Conservation (phyloP, 1,140 invertebrate species). For the Drosophila parabipectinata region DNA sequence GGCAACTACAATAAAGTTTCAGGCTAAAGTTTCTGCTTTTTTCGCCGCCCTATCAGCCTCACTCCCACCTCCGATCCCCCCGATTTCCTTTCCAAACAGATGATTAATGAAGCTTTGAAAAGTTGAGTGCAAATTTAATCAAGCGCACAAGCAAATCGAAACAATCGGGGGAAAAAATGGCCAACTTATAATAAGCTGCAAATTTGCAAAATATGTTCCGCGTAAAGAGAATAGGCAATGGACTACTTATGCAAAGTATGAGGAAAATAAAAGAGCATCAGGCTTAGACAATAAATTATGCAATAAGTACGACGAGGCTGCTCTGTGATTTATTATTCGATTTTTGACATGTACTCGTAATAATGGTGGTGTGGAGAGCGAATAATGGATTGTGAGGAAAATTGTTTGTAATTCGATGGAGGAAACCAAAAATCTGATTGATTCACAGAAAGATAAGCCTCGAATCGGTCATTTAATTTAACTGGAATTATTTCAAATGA, state of each 20-base stretch:
- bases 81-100: conserved; percentile 36
- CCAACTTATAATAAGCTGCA: conserved; percentile 75
- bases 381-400: conserved; percentile 56
- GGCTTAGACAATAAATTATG: conserved; percentile 77
- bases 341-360: conserved; percentile 67
- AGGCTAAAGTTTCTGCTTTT: conserved; percentile 41
- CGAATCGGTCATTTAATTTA: neutral
- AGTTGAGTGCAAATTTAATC: conserved; percentile 78
- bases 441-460: neutral
- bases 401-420: neutral
- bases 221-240: conserved; percentile 24
- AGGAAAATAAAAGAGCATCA: conserved; percentile 38
- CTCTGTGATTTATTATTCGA: conserved; percentile 72
- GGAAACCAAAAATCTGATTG: conserved; percentile 8
- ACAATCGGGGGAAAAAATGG: conserved; percentile 55
- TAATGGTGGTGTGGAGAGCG: neutral
- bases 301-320: conserved; percentile 25
- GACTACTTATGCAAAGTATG: conserved; percentile 30
- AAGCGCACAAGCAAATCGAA: conserved; percentile 74
- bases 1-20: conserved; percentile 45
- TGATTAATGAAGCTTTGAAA: conserved; percentile 78
- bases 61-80: neutral
- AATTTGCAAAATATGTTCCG: conserved; percentile 67
- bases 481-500: neutral
- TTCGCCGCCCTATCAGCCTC: conserved; percentile 11